These are phyloP conservation scores for Danio rerio DNA, from an alignment of 2,113 vertebrate species.

Conservation along the genomic window DNA sequence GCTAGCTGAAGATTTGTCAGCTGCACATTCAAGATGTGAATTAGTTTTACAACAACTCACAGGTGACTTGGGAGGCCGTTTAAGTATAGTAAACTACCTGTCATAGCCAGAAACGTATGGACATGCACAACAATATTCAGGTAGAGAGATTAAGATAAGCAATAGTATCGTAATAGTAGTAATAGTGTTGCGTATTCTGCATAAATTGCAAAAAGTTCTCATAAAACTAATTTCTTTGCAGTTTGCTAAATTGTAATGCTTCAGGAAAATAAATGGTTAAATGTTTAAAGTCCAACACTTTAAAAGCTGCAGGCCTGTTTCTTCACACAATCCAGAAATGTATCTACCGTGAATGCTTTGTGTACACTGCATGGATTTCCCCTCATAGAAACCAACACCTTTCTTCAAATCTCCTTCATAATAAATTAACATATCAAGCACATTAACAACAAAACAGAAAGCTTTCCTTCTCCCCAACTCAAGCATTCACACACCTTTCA, in stretches of 20 bases:
- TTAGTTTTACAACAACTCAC: no score
- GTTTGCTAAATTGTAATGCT: not conserved
- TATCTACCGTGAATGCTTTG: slow-evolving; percentile 30
- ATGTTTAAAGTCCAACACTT: not conserved
- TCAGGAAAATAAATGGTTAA: not conserved
- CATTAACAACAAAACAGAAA: not conserved
- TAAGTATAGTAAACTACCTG: no score
- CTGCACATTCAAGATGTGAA: no score
- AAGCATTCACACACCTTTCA: no score
- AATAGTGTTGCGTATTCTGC: not conserved
- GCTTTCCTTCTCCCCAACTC: no score
- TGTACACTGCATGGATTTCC: slow-evolving; percentile 24
- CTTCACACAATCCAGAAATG: slow-evolving; percentile 25
- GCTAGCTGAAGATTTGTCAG: no score
- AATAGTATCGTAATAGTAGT: no score
- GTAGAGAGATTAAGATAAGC: not conserved
- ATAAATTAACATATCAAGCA: not conserved
- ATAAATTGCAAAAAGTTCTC: not conserved
- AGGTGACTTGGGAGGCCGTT: no score
- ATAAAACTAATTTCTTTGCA: not conserved
- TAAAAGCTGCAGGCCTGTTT: slow-evolving; percentile 25
- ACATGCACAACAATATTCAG: no score
- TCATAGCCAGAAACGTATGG: no score
- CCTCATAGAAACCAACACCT: slow-evolving; percentile 37
- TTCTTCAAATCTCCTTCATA: slow-evolving; percentile 20